A percentile compares a stretch with the other conserved stretches of the same genome.
These are phyloP conservation scores for Rattus norvegicus DNA, from an alignment of 2,113 vertebrate species.

Conservation along the genomic window GRCr8 NC_086037.1:4926001-4926500, in stretches of 20 bases:
- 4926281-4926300: not conserved
- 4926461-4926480: not conserved
- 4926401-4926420: constrained; percentile 42
- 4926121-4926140: not conserved
- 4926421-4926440: not conserved
- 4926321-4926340: not conserved
- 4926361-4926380: not conserved
- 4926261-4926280: not conserved
- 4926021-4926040: not conserved
- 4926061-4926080: not conserved
- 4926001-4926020: not conserved
- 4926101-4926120: not conserved
- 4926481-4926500: constrained; percentile 59
- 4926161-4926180: not conserved
- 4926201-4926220: accelerated
- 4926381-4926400: not conserved
- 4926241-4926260: not conserved
- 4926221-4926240: not conserved
- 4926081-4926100: not conserved
- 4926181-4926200: not conserved
- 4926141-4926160: not conserved
- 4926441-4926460: constrained; percentile 53
- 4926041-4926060: not conserved
- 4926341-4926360: not conserved
- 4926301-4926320: not conserved